A percentile compares a stretch with the other conserved stretches of the same genome.
These are phyloP conservation scores for Troides aeacus DNA, from an alignment of 2,888 invertebrate genomes.

Conservation along the genomic window DNA sequence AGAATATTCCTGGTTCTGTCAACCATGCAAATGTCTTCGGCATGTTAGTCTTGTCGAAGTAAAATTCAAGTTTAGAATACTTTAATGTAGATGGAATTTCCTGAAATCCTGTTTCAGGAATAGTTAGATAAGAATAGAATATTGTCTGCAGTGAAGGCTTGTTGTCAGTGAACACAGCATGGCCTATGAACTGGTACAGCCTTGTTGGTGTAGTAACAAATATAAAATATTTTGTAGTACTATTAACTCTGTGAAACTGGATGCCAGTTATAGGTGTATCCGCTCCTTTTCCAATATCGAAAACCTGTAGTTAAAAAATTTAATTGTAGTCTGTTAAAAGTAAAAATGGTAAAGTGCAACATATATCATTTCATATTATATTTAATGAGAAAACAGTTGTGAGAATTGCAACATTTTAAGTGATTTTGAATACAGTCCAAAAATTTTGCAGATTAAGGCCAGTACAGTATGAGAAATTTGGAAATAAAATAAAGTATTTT, in stretches of 20 bases:
- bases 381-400: not conserved
- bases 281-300: conserved; percentile 90
- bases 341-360: not conserved
- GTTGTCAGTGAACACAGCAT: conserved; percentile 84
- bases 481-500: not conserved
- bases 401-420: not conserved
- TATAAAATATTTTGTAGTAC: conserved; percentile 87
- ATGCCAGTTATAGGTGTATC: conserved; percentile 92
- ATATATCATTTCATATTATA: not conserved
- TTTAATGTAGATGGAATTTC: conserved; percentile 86
- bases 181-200: conserved; percentile 93
- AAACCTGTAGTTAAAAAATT: conserved; percentile 82
- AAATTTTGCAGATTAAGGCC: too few relatives aligned
- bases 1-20: conserved; percentile 89
- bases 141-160: conserved; percentile 89
- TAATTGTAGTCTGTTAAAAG: conserved; percentile 9
- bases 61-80: conserved; percentile 90
- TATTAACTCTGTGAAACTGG: conserved; percentile 87
- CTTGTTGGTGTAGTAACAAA: conserved; percentile 91
- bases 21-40: conserved; percentile 94
- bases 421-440: not conserved
- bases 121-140: conserved; percentile 87
- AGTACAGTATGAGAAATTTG: not conserved
- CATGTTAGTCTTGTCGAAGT: conserved; percentile 82
- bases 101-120: conserved; percentile 85